Conservation (phyloP, 2,888 invertebrate species). For the Caenorhabditis sulstoni region DNA sequence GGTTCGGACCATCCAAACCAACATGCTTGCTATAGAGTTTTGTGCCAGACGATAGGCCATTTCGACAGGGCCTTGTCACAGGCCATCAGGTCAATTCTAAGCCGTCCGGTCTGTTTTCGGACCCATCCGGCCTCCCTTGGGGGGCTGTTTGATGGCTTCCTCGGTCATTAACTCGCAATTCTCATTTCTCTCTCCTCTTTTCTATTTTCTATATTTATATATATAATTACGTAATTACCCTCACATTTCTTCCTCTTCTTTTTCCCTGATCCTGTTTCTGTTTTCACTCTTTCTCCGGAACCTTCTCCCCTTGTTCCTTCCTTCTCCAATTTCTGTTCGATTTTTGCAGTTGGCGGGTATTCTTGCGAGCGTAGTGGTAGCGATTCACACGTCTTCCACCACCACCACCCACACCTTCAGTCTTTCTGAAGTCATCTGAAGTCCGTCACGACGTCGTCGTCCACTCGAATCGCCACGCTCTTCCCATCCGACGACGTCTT, state of each 20-base stretch:
- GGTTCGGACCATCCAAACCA: too few relatives aligned
- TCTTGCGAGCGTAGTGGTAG: constrained; percentile 47
- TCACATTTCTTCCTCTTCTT: neutral
- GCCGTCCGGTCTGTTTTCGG: too few relatives aligned
- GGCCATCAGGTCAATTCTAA: too few relatives aligned
- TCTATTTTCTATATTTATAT: neutral
- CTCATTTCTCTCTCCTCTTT: too few relatives aligned
- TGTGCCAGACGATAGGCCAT: too few relatives aligned
- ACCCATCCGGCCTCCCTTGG: too few relatives aligned
- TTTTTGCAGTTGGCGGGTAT: constrained; percentile 52
- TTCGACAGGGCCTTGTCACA: too few relatives aligned
- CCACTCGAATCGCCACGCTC: neutral
- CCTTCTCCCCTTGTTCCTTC: neutral
- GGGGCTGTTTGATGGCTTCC: too few relatives aligned
- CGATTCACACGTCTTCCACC: constrained; percentile 8
- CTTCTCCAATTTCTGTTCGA: neutral
- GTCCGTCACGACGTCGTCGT: neutral
- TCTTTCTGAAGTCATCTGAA: neutral
- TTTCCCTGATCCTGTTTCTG: neutral
- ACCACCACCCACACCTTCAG: neutral
- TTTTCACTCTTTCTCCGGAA: constrained; percentile 3
- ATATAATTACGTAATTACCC: neutral
- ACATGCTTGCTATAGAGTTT: too few relatives aligned
- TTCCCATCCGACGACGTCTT: too few relatives aligned
- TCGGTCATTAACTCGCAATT: too few relatives aligned